Base-by-base conservation (phyloP, 2,888 invertebrate genomes). In the Acronicta psi region DNA sequence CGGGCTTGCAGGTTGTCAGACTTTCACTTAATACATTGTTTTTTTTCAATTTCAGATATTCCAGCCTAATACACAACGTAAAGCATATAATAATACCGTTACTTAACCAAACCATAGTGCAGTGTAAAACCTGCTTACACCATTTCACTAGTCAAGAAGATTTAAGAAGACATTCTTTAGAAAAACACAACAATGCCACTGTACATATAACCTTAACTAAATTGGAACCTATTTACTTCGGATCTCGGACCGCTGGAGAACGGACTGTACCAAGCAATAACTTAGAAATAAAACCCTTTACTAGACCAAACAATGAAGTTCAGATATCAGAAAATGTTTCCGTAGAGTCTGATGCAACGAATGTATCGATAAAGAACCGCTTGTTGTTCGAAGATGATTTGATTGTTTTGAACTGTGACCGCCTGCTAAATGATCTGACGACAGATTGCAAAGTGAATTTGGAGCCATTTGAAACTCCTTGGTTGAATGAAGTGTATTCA, bases 11-110 rank as follows among this genome's bases (percentile, higher is more conserved):
- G n/a, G n/a, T n/a, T 5, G 20, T 5, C 20, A 20, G 20, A 20
- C 5, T 20, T 20, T 20, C 20, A 20, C 20, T 20, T 20, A 20
- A 20, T 20, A 5, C 7, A 23, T 7, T 23, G 25, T 25, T 5
- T n/a, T 13, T 14, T 67, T 59, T 65, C 55, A 8, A 13, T 71
- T 79, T 29, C 84, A 89, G 89, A 55, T 86, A 78, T 29, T 55
- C 66, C 8, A 69, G 73, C 3, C 25, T 85, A 13, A 63, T 83
- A 1, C 89, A 89, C 59, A 86, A 81, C 0, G 70, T 80, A 0
- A 75, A 53, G 1, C 89, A 89, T 38, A 86, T 89, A 20, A 85
- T 86, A 6, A 86, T 89, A 51, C 88, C 89, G 0, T 54, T 89
- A 0, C 17, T 82, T 0, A 84, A 82, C 1, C 76, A 79, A 34